Evolutionary conservation across 1,140 invertebrate genomes (phyloP).

Genomic region (Stratiolaelaps scimitus): DNA sequence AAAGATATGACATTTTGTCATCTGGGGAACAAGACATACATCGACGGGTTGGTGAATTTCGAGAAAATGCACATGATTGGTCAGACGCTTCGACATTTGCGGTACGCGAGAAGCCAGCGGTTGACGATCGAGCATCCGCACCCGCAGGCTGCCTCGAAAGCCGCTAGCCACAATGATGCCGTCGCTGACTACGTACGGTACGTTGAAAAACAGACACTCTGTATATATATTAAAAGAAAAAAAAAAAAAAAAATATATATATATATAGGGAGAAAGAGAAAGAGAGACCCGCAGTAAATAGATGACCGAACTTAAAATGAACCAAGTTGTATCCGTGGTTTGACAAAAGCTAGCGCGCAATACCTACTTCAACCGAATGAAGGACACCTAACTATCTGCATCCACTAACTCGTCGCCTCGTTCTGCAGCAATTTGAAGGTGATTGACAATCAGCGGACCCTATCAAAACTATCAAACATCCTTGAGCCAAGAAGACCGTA

Average conservation of each 20-base stretch:
- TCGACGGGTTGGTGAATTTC: slow-evolving; percentile 71
- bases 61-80: slow-evolving; percentile 57
- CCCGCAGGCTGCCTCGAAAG: slow-evolving; percentile 36
- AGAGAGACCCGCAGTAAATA: too few relatives aligned
- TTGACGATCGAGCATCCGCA: slow-evolving; percentile 35
- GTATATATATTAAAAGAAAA: slow-evolving; percentile 22
- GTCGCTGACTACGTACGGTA: slow-evolving; percentile 37
- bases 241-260: too few relatives aligned
- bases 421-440: slow-evolving; percentile 43
- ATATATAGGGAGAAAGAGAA: too few relatives aligned
- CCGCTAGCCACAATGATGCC: slow-evolving; percentile 34
- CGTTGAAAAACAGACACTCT: slow-evolving; percentile 31
- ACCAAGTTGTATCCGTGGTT: too few relatives aligned
- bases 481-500: slow-evolving; percentile 44
- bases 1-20: slow-evolving; percentile 82
- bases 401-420: not conserved
- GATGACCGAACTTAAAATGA: too few relatives aligned
- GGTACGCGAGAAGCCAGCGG: slow-evolving; percentile 34
- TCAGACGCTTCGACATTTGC: slow-evolving; percentile 26
- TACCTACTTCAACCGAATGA: not conserved
- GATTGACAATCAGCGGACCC: slow-evolving; percentile 47
- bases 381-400: not conserved
- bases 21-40: slow-evolving; percentile 73
- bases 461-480: slow-evolving; percentile 46
- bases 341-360: too few relatives aligned